Percentiles rank a stretch among this genome's conserved stretches.
Evolutionary conservation across 1,140 invertebrate genomes (phyloP).

Genomic region (Drosophila sulfurigaster): DNA sequence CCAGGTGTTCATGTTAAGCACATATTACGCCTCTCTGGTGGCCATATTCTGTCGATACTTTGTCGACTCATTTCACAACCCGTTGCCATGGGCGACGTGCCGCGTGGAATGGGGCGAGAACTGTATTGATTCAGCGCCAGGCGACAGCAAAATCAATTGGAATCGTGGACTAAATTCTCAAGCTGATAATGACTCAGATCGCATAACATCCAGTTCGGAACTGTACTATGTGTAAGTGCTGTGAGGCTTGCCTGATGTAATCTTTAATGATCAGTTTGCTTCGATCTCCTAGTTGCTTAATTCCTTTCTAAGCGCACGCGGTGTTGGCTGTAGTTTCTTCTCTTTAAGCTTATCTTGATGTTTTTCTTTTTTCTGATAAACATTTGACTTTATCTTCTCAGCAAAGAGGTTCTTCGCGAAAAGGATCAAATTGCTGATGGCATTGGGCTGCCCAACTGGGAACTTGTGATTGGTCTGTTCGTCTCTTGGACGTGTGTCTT

Average conservation of each 20-base stretch:
- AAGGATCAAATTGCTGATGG: constrained; percentile 89
- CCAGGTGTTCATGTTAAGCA: constrained; percentile 88
- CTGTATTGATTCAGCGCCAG: constrained; percentile 71
- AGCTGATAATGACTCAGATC: constrained; percentile 28
- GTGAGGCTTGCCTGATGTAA: neutral
- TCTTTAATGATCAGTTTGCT: neutral
- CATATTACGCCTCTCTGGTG: constrained; percentile 91
- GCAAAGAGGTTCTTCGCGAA: constrained; percentile 89
- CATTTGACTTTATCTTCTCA: constrained; percentile 67
- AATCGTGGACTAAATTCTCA: constrained; percentile 28
- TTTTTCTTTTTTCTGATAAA: neutral
- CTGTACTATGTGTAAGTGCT: constrained; percentile 87
- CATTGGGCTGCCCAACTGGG: constrained; percentile 90
- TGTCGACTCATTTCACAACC: constrained; percentile 87
- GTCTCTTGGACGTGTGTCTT: constrained; percentile 92
- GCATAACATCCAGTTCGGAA: constrained; percentile 87
- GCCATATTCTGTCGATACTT: constrained; percentile 90
- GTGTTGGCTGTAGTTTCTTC: constrained; percentile 27
- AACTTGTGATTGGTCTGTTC: constrained; percentile 91
- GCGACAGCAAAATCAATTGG: constrained; percentile 15
- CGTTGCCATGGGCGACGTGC: constrained; percentile 89
- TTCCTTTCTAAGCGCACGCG: neutral
- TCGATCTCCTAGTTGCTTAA: neutral
- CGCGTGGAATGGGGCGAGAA: constrained; percentile 86
- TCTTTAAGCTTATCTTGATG: no score